phyloP scores from a whole-genome alignment of 2,888 invertebrate species.

The Tachina fera region DNA sequence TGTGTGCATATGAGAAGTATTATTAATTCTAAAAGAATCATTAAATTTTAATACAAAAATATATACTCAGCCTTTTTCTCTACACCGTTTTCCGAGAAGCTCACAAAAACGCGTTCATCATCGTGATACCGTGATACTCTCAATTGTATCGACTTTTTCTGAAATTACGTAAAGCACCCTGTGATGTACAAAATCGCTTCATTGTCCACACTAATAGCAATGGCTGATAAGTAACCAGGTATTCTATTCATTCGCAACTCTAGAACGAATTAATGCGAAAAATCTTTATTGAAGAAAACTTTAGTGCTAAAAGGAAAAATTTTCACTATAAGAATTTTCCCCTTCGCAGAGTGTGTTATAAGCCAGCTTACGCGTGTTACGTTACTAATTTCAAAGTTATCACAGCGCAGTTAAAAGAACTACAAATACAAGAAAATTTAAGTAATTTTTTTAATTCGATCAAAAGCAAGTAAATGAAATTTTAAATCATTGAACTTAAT shows the following conservation, averaged over 20 bases:
- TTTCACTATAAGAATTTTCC: slow-evolving; percentile 71
- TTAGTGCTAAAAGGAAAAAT: slow-evolving; percentile 60
- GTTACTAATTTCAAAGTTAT: slow-evolving; percentile 52
- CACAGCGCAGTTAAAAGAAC: slow-evolving; percentile 20
- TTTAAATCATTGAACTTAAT: slow-evolving; percentile 3
- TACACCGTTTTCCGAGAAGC: too few species aligned
- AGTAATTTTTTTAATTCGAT: slow-evolving; percentile 14
- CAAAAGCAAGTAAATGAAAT: slow-evolving; percentile 11
- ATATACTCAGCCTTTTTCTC: too few species aligned
- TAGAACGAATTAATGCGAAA: slow-evolving; percentile 59
- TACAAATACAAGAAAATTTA: slow-evolving; percentile 12
- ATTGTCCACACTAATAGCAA: not conserved
- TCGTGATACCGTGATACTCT: not conserved
- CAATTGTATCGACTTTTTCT: slow-evolving; percentile 5
- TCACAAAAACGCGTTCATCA: too few species aligned
- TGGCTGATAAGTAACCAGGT: not conserved
- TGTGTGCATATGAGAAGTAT: too few species aligned
- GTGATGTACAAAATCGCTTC: not conserved
- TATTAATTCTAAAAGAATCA: too few species aligned
- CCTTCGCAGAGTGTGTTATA: slow-evolving; percentile 65
- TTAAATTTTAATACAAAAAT: too few species aligned
- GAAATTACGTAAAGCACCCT: not conserved
- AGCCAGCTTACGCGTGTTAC: slow-evolving; percentile 69
- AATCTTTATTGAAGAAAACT: slow-evolving; percentile 62
- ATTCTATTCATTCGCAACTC: not conserved